Percentiles rank a stretch among this genome's conserved stretches.
phyloP scores from a whole-genome alignment of 2,113 vertebrate genomes.

The Cyprinodon brontotheroides region DNA sequence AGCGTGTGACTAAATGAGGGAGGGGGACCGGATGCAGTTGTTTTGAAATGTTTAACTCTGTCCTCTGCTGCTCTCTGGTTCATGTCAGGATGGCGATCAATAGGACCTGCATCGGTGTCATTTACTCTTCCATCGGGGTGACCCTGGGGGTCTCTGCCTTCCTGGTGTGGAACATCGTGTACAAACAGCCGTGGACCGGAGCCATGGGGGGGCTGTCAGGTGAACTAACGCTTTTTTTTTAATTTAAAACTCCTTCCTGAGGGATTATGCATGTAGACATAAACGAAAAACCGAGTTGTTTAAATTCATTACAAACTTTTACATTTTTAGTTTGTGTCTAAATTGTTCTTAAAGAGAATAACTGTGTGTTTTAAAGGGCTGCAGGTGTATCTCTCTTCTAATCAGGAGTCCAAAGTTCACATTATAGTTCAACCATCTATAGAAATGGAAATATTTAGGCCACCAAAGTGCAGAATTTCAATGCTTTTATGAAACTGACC shows the following conservation, averaged over 20 bases:
- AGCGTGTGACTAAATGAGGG: no score
- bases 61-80: not conserved
- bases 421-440: not conserved
- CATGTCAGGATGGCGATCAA: slow-evolving; percentile 67
- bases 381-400: not conserved
- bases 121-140: slow-evolving; percentile 81
- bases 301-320: no score
- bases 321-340: no score
- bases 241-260: not conserved
- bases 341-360: no score
- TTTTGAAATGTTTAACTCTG: slow-evolving; percentile 28
- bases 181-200: slow-evolving; percentile 86
- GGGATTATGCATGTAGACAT: not conserved
- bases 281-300: not conserved
- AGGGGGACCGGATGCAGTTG: slow-evolving; percentile 37
- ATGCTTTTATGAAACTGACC: slow-evolving; percentile 1
- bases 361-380: not conserved
- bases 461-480: not conserved
- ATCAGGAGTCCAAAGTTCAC: not conserved
- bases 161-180: slow-evolving; percentile 86
- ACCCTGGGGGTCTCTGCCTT: slow-evolving; percentile 85
- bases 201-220: slow-evolving; percentile 92
- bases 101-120: slow-evolving; percentile 79
- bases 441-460: not conserved
- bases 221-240: slow-evolving; percentile 54